phyloP scores from a whole-genome alignment of 2,113 vertebrate species.

The Scomber scombrus region DNA sequence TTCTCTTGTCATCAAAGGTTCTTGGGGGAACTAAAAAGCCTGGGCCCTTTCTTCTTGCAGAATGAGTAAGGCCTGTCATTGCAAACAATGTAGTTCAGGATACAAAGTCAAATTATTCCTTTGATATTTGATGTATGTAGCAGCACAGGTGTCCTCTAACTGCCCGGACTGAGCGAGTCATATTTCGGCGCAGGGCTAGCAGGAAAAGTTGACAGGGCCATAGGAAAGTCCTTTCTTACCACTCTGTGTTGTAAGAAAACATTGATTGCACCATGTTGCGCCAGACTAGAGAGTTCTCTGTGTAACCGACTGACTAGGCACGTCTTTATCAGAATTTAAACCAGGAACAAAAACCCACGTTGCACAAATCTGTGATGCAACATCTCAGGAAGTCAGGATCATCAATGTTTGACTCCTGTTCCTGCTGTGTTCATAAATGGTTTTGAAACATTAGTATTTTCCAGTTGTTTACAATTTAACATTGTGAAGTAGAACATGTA shows the following conservation, averaged over 20 bases:
- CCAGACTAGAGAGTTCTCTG: slow-evolving; percentile 7
- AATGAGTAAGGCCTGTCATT: not conserved
- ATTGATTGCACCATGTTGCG: slow-evolving; percentile 53
- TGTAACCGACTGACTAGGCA: not conserved
- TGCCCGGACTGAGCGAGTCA: not conserved
- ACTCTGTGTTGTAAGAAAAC: slow-evolving; percentile 27
- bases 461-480: not conserved
- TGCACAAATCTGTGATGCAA: slow-evolving; percentile 23
- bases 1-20: not conserved
- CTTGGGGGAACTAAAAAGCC: slow-evolving; percentile 1
- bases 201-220: not conserved
- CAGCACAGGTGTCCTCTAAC: not conserved
- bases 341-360: slow-evolving; percentile 20
- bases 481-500: not conserved
- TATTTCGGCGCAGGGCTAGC: not conserved
- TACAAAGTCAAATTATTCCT: not conserved
- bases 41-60: not conserved
- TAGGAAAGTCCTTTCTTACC: slow-evolving; percentile 5
- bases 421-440: not conserved
- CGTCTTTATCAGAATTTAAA: slow-evolving; percentile 30
- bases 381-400: slow-evolving; percentile 13
- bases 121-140: not conserved
- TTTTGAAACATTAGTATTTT: not conserved
- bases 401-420: not conserved
- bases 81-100: not conserved